Conservation (phyloP, 2,888 invertebrate species). For the Mimas tiliae region DNA sequence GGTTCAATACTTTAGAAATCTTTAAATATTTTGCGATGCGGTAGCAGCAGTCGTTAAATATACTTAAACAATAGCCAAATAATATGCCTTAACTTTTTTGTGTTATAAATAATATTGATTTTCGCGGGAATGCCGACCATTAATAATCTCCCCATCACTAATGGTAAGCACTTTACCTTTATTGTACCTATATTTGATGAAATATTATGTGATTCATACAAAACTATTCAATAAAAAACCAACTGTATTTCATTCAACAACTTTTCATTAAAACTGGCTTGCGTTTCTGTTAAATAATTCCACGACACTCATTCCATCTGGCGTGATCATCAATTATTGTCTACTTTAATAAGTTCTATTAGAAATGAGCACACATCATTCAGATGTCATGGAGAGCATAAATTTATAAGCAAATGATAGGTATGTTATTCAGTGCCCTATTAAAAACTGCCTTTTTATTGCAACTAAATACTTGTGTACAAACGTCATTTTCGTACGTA, state of each 20-base stretch:
- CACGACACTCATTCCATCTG: conserved; percentile 5
- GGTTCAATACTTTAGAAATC: conserved; percentile 53
- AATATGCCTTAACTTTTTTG: conserved; percentile 79
- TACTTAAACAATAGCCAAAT: conserved; percentile 61
- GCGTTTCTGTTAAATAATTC: background rate
- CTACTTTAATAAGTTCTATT: conserved; percentile 27
- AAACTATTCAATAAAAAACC: conserved; percentile 22
- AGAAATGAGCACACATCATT: conserved; percentile 30
- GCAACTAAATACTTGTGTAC: background rate
- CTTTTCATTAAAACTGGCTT: background rate
- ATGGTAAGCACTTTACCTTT: conserved; percentile 65
- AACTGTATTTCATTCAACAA: background rate
- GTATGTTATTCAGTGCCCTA: conserved; percentile 34
- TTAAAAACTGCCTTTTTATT: background rate
- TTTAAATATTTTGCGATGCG: conserved; percentile 67
- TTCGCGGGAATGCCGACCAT: conserved; percentile 78
- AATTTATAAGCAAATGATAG: conserved; percentile 2
- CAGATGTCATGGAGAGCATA: conserved; percentile 1
- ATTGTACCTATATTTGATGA: conserved; percentile 54
- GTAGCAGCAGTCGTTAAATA: conserved; percentile 66
- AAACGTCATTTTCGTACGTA: no score
- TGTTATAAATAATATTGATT: conserved; percentile 60
- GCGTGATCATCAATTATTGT: conserved; percentile 18
- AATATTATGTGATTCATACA: conserved; percentile 54
- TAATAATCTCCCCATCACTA: conserved; percentile 73